Base-by-base conservation (phyloP, 2,888 invertebrate genomes). In the Oegoconia quadripuncta region DNA sequence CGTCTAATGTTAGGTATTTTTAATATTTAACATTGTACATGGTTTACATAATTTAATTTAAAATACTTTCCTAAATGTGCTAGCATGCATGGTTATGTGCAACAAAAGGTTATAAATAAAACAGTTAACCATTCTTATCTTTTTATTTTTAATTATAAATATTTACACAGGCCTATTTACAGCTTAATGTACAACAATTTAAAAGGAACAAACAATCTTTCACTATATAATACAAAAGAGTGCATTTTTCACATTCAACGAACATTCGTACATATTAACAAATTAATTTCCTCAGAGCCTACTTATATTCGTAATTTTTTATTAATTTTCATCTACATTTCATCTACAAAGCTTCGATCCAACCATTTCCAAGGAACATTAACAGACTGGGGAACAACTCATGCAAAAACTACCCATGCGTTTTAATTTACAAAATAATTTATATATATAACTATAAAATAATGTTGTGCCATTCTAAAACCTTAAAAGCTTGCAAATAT, bases 61-160 rank as follows among this genome's bases (percentile, higher is more conserved):
- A 6, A 18, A 11, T 30, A 17, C 9, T 12, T n/a, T n/a, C n/a
- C n/a, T n/a, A n/a, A 17, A 5, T 45, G 68, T 64, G 62, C 64
- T 44, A 34, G 45, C 67, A 68, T 63, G 67, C 63, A 41, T 50
- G 44, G 48, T 33, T 33, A 25, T 45, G 64, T 59, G 59, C 63
- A 50, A 51, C 50, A 40, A 39, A 60, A 70, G 66, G 55, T 50
- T 39, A 57, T 41, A 59, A 84, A 83, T 82, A 73, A 86, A 86
- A 86, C 80, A 80, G 58, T 40, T 50, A 49, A 46, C 45, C 67
- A 58, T 70, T 72, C 46, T 75, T 65, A 72, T 43, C 50, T 49
- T 86, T 86, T 84, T 81, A 80, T 81, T 62, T 55, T 60, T 66
- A 59, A 64, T 69, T 64, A 74, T 68, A 73, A 73, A 66, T 68